These are phyloP conservation scores for Papilio xuthus DNA, from an alignment of 1,140 invertebrate species.

Conservation along the genomic window DNA sequence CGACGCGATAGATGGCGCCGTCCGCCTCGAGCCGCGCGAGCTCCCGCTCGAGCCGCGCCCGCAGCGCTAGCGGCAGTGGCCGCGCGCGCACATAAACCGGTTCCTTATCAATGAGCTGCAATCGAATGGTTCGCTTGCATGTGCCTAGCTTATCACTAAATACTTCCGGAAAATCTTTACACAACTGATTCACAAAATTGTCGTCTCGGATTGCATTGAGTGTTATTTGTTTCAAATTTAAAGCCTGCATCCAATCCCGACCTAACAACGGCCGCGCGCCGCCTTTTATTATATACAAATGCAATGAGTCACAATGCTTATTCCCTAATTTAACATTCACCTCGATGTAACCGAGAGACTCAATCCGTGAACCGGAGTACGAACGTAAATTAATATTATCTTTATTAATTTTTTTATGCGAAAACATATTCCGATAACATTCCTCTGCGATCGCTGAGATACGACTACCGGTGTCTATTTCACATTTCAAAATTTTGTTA, in stretches of 20 bases:
- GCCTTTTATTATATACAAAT: slow-evolving; percentile 51
- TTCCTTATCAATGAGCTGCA: slow-evolving; percentile 50
- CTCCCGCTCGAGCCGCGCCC: slow-evolving; percentile 65
- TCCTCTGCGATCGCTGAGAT: slow-evolving; percentile 41
- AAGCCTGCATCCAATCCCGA: slow-evolving; percentile 46
- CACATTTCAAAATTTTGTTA: slow-evolving; percentile 23
- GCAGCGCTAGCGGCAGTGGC: slow-evolving; percentile 62
- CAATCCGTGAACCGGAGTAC: slow-evolving; percentile 45
- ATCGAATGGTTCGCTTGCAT: slow-evolving; percentile 45
- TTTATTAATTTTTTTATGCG: slow-evolving; percentile 33
- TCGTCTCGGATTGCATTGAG: slow-evolving; percentile 41
- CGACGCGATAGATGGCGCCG: background rate
- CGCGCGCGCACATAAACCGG: slow-evolving; percentile 52
- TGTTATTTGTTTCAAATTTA: slow-evolving; percentile 48
- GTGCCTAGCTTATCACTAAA: slow-evolving; percentile 49
- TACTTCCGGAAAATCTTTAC: slow-evolving; percentile 47
- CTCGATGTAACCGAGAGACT: slow-evolving; percentile 45
- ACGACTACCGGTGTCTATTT: slow-evolving; percentile 37
- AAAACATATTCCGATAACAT: slow-evolving; percentile 39
- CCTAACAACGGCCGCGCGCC: slow-evolving; percentile 48
- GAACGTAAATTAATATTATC: slow-evolving; percentile 46
- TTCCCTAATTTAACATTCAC: slow-evolving; percentile 40
- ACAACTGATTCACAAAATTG: slow-evolving; percentile 42
- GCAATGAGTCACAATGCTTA: slow-evolving; percentile 36
- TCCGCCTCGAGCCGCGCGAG: slow-evolving; percentile 52